These are phyloP conservation scores for Hippolais icterina DNA, from an alignment of 2,113 vertebrate genomes.

Conservation along the genomic window DNA sequence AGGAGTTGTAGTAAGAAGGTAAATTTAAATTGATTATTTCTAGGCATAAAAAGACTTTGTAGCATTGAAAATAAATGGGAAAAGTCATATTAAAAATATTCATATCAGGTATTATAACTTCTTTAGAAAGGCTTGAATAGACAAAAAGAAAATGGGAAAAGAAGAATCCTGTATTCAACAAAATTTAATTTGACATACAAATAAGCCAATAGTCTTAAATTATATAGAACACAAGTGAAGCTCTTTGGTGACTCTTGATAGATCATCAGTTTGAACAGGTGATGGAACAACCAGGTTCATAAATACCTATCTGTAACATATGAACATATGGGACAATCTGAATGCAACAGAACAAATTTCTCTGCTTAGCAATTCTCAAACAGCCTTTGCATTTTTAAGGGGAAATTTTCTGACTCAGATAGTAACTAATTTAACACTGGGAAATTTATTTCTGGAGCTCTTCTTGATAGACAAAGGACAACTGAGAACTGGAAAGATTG, in stretches of 20 bases:
- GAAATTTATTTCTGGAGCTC: background rate
- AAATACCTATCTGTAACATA: background rate
- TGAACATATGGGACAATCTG: background rate
- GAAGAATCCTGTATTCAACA: background rate
- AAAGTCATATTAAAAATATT: background rate
- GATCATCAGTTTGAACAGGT: background rate
- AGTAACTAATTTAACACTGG: background rate
- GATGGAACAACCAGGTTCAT: background rate
- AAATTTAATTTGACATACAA: background rate
- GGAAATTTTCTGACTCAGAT: background rate
- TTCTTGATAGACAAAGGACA: background rate
- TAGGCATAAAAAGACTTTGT: background rate
- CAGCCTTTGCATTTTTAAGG: background rate
- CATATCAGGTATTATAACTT: background rate
- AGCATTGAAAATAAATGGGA: background rate
- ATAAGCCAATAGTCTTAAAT: background rate
- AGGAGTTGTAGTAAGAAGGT: background rate
- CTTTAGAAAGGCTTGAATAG: background rate
- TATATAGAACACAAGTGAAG: background rate
- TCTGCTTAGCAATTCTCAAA: background rate
- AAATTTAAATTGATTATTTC: background rate
- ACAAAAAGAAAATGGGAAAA: background rate
- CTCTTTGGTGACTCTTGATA: background rate
- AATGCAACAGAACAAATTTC: background rate
- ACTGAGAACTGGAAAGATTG: background rate